phyloP scores from a whole-genome alignment of 2,797 vertebrate genomes.

The Liasis olivaceus region DNA sequence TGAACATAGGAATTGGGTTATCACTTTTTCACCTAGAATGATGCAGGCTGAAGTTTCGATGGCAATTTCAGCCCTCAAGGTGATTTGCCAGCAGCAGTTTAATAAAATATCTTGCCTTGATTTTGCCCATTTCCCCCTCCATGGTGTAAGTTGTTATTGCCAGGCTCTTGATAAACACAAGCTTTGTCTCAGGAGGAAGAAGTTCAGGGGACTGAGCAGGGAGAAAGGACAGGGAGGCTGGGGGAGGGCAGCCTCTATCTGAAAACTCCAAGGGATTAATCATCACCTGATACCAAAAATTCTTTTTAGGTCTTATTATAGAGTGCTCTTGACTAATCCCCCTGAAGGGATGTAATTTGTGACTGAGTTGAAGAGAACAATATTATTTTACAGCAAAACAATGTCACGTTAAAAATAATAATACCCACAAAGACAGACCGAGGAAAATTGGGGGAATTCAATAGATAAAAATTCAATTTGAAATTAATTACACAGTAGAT shows the following conservation, averaged over 20 bases:
- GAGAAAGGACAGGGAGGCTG: not conserved
- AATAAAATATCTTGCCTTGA: conserved; percentile 61
- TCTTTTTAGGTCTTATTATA: conserved; percentile 50
- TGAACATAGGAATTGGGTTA: not conserved
- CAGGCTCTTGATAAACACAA: conserved; percentile 56
- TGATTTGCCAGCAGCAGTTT: conserved; percentile 54
- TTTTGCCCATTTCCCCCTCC: conserved; percentile 50
- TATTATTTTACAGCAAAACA: conserved; percentile 52
- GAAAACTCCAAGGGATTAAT: conserved; percentile 58
- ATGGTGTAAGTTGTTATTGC: conserved; percentile 36
- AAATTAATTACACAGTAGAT: conserved; percentile 55
- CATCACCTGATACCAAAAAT: conserved; percentile 40
- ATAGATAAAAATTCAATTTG: conserved; percentile 61
- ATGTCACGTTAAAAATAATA: conserved; percentile 22
- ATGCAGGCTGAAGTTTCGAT: conserved; percentile 21
- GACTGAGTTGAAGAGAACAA: conserved; percentile 45
- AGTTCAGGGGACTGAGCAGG: conserved; percentile 16
- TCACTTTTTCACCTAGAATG: conserved; percentile 36
- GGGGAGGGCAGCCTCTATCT: conserved; percentile 24
- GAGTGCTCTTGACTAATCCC: conserved; percentile 40
- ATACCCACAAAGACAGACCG: conserved; percentile 39
- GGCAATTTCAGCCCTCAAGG: conserved; percentile 38
- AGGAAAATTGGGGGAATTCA: conserved; percentile 47
- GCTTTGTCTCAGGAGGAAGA: conserved; percentile 48
- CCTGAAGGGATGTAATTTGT: conserved; percentile 48